Base-by-base conservation (phyloP, 2,113 vertebrate species). In the Oceanodroma tethys region DNA sequence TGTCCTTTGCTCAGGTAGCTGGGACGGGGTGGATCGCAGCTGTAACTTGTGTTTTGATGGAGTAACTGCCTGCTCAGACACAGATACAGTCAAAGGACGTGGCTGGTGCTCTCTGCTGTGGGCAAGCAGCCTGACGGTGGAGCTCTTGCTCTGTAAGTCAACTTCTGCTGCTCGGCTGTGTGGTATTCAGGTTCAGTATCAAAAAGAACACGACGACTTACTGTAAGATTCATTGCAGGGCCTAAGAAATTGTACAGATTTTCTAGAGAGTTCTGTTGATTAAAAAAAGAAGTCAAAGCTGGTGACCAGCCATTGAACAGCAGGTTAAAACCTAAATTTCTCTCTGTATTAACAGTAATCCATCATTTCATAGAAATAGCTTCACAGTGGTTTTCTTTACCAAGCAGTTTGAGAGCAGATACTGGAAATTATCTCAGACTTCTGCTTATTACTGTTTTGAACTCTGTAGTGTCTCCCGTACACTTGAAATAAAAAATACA, bases 141-240 rank as follows among this genome's bases (percentile, higher is more conserved):
- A 78, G 88, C 92, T 92, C 58, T 67, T 56, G 79, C 32, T 86
- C 48, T 75, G 5, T n/a, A 6, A n/a, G 2, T 73, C 30, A 45
- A 0, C 26, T 81, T 4, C 19, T 25, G 26, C 38, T 0, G 0
- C 50, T 81, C 26, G 19, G 11, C 10, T 66, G 10, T 29, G 1
- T n/a, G n/a, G 8, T 47, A 4, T 16, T 34, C 6, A 1, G 26
- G 15, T 29, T 53, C 36, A 2, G 36, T 71, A 53, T 29, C 14
- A 11, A 38, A 62, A 27, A 7, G 4, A 60, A 8, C 4, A 0
- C 17, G 14, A 32, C 68, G 90, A 29, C 27, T 55, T 40, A 17
- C 8, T 47, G 4, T 18, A 16, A 70, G 16, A 38, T 67, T 81
- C 40, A 32, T n/a, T 90, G 27, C 27, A 25, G 29, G 16, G 30